Conservation (phyloP, 2,113 vertebrate species). For the Aviceda subcristata region DNA sequence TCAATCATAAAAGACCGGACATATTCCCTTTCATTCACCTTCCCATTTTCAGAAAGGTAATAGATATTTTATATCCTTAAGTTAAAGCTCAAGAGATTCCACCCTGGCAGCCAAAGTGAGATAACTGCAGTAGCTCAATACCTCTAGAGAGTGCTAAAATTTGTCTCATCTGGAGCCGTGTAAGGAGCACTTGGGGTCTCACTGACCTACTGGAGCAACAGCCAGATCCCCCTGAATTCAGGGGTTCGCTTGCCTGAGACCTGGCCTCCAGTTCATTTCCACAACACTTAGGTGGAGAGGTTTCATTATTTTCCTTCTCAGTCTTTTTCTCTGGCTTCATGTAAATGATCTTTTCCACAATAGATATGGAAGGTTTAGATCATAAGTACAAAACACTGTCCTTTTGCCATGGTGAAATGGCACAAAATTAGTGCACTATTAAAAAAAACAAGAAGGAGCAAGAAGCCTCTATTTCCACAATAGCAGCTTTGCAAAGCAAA, state of each 20-base stretch:
- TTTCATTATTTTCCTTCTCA: not conserved
- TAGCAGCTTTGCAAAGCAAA: not conserved
- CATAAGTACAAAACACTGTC: not conserved
- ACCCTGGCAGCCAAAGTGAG: not conserved
- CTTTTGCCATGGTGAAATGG: not conserved
- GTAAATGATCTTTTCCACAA: not conserved
- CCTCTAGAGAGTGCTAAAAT: not conserved
- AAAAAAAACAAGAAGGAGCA: not conserved
- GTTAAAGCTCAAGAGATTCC: not conserved
- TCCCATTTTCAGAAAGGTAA: not conserved
- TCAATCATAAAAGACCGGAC: not conserved
- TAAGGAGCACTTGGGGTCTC: not conserved
- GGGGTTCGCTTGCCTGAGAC: not conserved
- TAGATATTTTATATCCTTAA: not conserved
- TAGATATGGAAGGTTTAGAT: not conserved
- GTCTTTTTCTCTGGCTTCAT: not conserved
- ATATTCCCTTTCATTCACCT: not conserved
- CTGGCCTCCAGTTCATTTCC: not conserved
- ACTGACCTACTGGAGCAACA: not conserved
- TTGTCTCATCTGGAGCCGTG: fast-evolving
- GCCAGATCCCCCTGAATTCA: not conserved
- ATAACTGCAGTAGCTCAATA: not conserved
- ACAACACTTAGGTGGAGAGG: not conserved
- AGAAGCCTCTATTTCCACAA: not conserved
- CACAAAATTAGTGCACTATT: not conserved